Evolutionary conservation across 2,888 invertebrate genomes (phyloP), one percentile per base, ranked within the genome.

Genomic region (Sylvicola cinctus): DNA sequence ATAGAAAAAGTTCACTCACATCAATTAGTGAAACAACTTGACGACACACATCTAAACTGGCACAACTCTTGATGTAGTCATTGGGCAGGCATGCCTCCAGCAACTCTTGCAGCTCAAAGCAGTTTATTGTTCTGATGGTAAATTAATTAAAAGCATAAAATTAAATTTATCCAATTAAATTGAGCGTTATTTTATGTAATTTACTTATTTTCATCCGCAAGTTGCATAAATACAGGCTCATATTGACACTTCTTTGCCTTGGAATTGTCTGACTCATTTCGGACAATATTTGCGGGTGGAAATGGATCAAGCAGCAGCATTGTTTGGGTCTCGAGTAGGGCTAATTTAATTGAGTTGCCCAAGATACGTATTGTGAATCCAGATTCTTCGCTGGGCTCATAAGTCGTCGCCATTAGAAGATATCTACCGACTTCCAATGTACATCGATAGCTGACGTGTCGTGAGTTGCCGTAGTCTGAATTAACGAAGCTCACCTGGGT

Each of bases 11-110:
- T n/a, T n/a, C n/a, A 73, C 76, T 75, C 75, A 83, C 83, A 61
- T 88, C 88, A 61, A 88, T 69, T 6, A 87, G 74, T 2, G 88
- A 64, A 14, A 90, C 77, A 7, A 88, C 83, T 58, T 88, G 87
- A 38, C 87, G 66, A 49, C 90, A 90, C 2, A 90, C 87, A 54
- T 88, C 88, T 45, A 88, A 73, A 12, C 81, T 83, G 2, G 88
- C 87, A 54, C 88, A 88, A 45, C 88, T 88, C 50, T 88, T 90
- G 43, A 90, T 87, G 46, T 88, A 90, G 60, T 90, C 88, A 51
- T 90, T 90, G 1, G 88, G 90, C 37, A 90, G 63, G 54, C 88
- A 88, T 2, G 81, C 84, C 47, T 90, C 88, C 17, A 90, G 57
- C 13, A 90, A 58, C 51, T 90, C 90, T 54, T 88, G 87, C 4